Conservation (phyloP, 2,113 vertebrate genomes). For the Gymnocephalus cernua region DNA sequence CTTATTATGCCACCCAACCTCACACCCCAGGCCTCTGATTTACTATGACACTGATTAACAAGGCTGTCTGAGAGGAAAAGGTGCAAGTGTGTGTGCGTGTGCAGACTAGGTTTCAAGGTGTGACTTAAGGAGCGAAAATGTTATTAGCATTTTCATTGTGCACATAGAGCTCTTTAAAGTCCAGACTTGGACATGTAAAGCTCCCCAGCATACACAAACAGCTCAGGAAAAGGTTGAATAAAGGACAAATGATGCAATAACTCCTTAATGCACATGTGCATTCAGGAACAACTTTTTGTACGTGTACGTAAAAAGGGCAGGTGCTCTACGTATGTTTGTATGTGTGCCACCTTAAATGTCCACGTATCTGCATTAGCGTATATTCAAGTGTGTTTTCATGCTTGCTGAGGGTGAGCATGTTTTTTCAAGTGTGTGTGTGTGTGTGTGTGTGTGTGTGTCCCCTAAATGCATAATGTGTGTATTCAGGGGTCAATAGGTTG, state of each 20-base stretch:
- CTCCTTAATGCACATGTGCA: conserved; percentile 7
- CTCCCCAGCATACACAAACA: conserved; percentile 33
- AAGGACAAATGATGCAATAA: conserved; percentile 27
- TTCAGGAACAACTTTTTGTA: conserved; percentile 1
- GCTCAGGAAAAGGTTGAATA: conserved; percentile 34
- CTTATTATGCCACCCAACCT: conserved; percentile 60
- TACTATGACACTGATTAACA: conserved; percentile 79
- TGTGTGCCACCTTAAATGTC: conserved; percentile 3
- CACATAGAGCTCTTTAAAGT: background rate
- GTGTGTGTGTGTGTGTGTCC: conserved; percentile 23
- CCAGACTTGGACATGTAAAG: conserved; percentile 46
- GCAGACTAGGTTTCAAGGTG: background rate
- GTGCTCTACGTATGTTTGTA: background rate
- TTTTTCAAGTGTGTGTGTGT: background rate
- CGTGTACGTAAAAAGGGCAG: background rate
- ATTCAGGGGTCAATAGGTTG: conserved; percentile 63
- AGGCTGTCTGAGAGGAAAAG: conserved; percentile 38
- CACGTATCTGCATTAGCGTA: background rate
- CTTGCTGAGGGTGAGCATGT: conserved; percentile 11
- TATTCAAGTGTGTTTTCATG: conserved; percentile 23
- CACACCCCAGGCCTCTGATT: conserved; percentile 65
- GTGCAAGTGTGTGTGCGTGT: background rate
- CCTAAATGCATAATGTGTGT: conserved; percentile 60
- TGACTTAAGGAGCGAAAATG: conserved; percentile 1
- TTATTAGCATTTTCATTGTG: conserved; percentile 36